Evolutionary conservation across 2,797 vertebrate species (phyloP).

Genomic region (Novumbra hubbsi): DNA sequence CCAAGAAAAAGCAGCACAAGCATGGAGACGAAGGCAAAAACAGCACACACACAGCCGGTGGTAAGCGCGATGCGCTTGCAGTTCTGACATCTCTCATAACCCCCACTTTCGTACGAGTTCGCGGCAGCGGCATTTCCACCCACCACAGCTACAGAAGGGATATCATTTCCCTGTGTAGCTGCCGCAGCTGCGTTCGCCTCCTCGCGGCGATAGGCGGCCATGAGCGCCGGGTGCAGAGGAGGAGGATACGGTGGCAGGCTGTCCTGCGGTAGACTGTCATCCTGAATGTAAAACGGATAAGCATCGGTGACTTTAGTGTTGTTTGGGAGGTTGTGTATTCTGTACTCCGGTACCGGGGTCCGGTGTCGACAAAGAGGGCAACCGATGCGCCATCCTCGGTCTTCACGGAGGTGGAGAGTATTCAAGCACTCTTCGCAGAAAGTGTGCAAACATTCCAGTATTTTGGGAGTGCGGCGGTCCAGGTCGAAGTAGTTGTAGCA

Average conservation of each 20-base stretch:
- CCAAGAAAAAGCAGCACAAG: constrained; percentile 79
- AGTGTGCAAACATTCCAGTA: constrained; percentile 80
- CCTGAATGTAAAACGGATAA: constrained; percentile 63
- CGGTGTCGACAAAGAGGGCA: constrained; percentile 81
- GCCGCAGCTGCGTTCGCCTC: constrained; percentile 1
- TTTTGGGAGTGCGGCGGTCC: constrained; percentile 74
- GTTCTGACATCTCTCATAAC: constrained; percentile 68
- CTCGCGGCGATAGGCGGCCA: constrained; percentile 14
- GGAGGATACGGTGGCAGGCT: constrained; percentile 62
- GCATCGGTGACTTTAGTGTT: constrained; percentile 73
- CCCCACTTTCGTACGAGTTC: constrained; percentile 9
- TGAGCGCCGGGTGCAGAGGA: constrained; percentile 35
- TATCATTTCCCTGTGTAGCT: constrained; percentile 5
- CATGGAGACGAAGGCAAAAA: constrained; percentile 78
- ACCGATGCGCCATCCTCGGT: constrained; percentile 53
- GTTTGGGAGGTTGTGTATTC: constrained; percentile 72
- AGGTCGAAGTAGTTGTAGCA: constrained; percentile 83
- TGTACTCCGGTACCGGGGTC: constrained; percentile 75
- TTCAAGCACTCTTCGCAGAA: constrained; percentile 81
- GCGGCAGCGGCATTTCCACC: not conserved
- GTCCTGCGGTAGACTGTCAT: constrained; percentile 72
- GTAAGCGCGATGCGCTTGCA: constrained; percentile 74
- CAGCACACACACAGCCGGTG: constrained; percentile 77
- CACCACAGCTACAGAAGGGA: constrained; percentile 14
- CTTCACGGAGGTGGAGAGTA: constrained; percentile 69